Evolutionary conservation across 1,140 invertebrate species (phyloP), one percentile per base, ranked within the genome.

Genomic region (Stratiolaelaps scimitus): DNA sequence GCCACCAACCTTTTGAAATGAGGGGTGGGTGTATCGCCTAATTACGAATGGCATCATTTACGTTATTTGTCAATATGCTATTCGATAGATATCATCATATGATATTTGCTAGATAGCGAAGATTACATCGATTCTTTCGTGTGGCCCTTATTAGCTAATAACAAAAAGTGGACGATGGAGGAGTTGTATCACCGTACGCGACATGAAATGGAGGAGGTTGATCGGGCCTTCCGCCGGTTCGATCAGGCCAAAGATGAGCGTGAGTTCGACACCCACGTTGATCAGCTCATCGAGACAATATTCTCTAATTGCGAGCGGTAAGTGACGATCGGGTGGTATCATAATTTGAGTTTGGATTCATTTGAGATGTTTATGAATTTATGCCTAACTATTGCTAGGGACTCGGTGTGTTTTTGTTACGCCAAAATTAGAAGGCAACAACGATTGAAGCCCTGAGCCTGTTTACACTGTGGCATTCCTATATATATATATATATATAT

Each of bases 171-270:
- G 7, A 48, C 19, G 53, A 60, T 60, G 53, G 53, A 60, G 53
- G 53, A 60, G 2, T 34, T 60, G 15, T 60, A 60, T 23, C 53
- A 60, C 10, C 53, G 53, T 6, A 60, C 53, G 20, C 17, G 53
- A 26, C 23, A 29, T 26, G 23, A 26, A 15, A 60, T 60, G 26
- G 53, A 60, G 34, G 34, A 60, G 34, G 17, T 60, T 2, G 34
- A 60, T 34, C 26, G 53, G 17, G 15, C 53, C 13, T 60, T 60
- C 20, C 53, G 34, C 2, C 17, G 53, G 20, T 60, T 60, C 23
- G 53, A 60, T 60, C 17, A 26, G 26, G 53, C 23, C 6, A 34
- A 34, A 1, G 34, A 60, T 26, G 53, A 60, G 20, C 26, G 26
- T 15, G 53, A 60, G 34, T 60, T 19, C 23, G 53, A 60, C 34